These are phyloP conservation scores for Drosophila flavopinicola DNA, from an alignment of 2,888 invertebrate genomes.

Conservation along the genomic window DNA sequence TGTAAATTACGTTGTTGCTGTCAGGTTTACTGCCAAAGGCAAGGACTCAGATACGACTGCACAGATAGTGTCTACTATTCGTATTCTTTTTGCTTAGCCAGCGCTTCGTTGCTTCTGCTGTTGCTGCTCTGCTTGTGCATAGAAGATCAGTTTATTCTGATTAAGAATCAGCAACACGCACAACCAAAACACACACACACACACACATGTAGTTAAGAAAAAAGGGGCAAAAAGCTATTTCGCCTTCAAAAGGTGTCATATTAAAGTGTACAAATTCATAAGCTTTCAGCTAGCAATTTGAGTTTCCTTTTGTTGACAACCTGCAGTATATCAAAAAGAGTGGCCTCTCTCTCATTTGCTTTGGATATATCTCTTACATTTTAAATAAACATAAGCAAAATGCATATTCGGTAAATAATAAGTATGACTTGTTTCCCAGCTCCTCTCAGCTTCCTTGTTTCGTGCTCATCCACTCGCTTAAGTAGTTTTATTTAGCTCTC, in stretches of 20 bases:
- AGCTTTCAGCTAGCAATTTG: slow-evolving; percentile 30
- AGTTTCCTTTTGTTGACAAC: slow-evolving; percentile 34
- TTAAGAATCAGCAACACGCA: slow-evolving; percentile 73
- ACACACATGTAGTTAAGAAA: background rate
- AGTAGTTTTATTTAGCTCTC: slow-evolving; percentile 81
- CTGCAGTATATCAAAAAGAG: slow-evolving; percentile 19
- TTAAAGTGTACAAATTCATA: slow-evolving; percentile 43
- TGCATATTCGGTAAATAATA: slow-evolving; percentile 30
- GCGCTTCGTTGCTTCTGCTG: slow-evolving; percentile 60
- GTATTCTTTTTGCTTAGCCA: slow-evolving; percentile 41
- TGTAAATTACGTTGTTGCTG: slow-evolving; percentile 70
- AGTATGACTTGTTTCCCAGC: slow-evolving; percentile 32
- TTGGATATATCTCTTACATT: slow-evolving; percentile 17
- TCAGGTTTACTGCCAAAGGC: slow-evolving; percentile 46
- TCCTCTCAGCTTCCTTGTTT: slow-evolving; percentile 39
- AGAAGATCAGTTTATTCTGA: slow-evolving; percentile 81
- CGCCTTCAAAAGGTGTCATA: background rate
- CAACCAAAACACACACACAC: slow-evolving; percentile 1
- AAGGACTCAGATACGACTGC: slow-evolving; percentile 40
- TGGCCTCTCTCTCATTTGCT: slow-evolving; percentile 10
- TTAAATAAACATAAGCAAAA: slow-evolving; percentile 44
- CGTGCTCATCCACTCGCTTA: slow-evolving; percentile 78
- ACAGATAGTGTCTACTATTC: slow-evolving; percentile 54
- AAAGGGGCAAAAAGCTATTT: background rate
- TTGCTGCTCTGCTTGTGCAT: slow-evolving; percentile 67